Evolutionary conservation across 1,140 invertebrate species (phyloP).

Genomic region (Drosophila fuyamai): DNA sequence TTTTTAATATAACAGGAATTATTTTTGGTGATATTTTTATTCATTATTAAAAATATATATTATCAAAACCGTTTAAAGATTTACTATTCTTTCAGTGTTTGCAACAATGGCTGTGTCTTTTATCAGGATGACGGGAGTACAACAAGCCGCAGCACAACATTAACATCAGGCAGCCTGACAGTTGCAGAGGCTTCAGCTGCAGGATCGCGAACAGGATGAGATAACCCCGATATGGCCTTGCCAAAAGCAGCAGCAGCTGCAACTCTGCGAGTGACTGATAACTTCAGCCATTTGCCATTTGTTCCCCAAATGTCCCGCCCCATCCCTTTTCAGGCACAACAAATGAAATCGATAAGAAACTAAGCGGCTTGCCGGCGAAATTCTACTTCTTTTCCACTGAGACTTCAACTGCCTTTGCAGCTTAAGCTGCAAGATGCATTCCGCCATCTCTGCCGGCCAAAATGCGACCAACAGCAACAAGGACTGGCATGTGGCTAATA

Average conservation of each 20-base stretch:
- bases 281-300: constrained; percentile 49
- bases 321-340: constrained; percentile 22
- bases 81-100: not conserved
- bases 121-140: constrained; percentile 19
- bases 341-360: constrained; percentile 56
- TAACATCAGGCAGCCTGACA: constrained; percentile 49
- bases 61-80: too few species aligned
- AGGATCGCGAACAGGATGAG: constrained; percentile 11
- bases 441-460: constrained; percentile 53
- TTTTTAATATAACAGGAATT: too few species aligned
- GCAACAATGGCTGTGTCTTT: constrained; percentile 8
- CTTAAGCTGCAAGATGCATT: constrained; percentile 51
- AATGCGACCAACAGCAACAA: constrained; percentile 47
- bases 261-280: constrained; percentile 62
- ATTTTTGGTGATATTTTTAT: too few species aligned
- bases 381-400: constrained; percentile 50
- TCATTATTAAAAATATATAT: too few species aligned
- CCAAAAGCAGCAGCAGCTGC: constrained; percentile 24
- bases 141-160: constrained; percentile 44
- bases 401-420: constrained; percentile 32
- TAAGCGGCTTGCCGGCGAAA: constrained; percentile 71
- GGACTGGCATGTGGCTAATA: constrained; percentile 77
- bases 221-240: constrained; percentile 36
- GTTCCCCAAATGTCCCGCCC: constrained; percentile 1
- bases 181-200: constrained; percentile 18